Percentiles rank a stretch among this genome's conserved stretches.
Conservation (phyloP, 2,888 invertebrate genomes). For the Dryococelus australis region DNA sequence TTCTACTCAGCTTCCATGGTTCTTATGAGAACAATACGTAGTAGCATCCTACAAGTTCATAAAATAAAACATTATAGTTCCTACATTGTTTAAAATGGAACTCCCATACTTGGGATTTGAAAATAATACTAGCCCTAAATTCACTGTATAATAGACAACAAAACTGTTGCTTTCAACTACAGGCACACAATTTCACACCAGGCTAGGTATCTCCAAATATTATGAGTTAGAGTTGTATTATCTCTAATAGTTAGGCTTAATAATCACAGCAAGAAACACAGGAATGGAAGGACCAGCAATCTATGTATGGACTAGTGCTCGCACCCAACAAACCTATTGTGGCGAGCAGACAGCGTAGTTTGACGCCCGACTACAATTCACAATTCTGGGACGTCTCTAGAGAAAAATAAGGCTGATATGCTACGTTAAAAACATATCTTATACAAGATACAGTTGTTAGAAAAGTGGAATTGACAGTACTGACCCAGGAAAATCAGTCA, state of each 20-base stretch:
- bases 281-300: conserved; percentile 1
- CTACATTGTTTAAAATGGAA: not conserved
- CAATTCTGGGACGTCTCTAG: not conserved
- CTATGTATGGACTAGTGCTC: not conserved
- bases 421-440: not conserved
- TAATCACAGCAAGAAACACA: conserved; percentile 9
- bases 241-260: conserved; percentile 16
- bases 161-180: conserved; percentile 36
- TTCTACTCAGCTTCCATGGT: not conserved
- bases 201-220: conserved; percentile 34
- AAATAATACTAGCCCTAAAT: conserved; percentile 39
- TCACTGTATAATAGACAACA: conserved; percentile 24
- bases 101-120: not conserved
- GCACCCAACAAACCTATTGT: not conserved
- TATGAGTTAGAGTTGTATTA: conserved; percentile 5
- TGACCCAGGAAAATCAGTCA: not conserved
- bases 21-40: conserved; percentile 1
- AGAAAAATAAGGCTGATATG: conserved; percentile 11
- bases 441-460: not conserved
- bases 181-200: conserved; percentile 45
- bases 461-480: not conserved
- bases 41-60: conserved; percentile 17
- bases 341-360: not conserved
- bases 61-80: not conserved
- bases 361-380: not conserved